phyloP scores from a whole-genome alignment of 2,113 vertebrate genomes.

The Lophius piscatorius region DNA sequence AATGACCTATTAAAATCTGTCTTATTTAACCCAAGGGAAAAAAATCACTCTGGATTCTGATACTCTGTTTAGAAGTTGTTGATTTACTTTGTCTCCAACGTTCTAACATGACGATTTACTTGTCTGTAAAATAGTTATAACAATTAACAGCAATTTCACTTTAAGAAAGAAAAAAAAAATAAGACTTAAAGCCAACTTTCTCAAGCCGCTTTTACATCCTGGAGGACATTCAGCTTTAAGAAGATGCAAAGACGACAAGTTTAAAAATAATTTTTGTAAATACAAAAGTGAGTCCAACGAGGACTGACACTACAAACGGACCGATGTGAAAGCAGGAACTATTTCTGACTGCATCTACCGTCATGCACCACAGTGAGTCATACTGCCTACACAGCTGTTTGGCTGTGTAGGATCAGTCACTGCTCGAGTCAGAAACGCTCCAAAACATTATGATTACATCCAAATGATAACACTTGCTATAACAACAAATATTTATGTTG shows the following conservation, averaged over 20 bases:
- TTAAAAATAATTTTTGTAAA: constrained; percentile 80
- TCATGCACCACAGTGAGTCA: constrained; percentile 59
- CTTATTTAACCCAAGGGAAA: constrained; percentile 70
- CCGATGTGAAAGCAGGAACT: constrained; percentile 56
- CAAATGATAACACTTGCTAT: constrained; percentile 56
- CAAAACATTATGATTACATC: constrained; percentile 79
- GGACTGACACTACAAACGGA: constrained; percentile 68
- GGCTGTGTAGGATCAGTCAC: constrained; percentile 70
- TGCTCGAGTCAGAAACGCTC: constrained; percentile 81
- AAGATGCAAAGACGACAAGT: constrained; percentile 68
- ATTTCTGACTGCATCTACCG: constrained; percentile 58
- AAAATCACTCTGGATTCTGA: constrained; percentile 55
- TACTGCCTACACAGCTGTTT: constrained; percentile 51
- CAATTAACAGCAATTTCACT: constrained; percentile 42
- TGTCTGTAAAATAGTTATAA: constrained; percentile 64
- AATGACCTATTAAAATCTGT: constrained; percentile 74
- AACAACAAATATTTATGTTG: constrained; percentile 12
- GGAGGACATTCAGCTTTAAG: constrained; percentile 77
- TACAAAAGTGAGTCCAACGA: constrained; percentile 76
- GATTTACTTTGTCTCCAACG: constrained; percentile 57
- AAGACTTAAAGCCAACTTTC: constrained; percentile 55
- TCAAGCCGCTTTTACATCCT: constrained; percentile 59
- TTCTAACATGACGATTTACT: constrained; percentile 62
- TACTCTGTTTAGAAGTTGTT: constrained; percentile 58
- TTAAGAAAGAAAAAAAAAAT: constrained; percentile 57